phyloP scores from a whole-genome alignment of 2,888 invertebrate species.

The Rhagium mordax region DNA sequence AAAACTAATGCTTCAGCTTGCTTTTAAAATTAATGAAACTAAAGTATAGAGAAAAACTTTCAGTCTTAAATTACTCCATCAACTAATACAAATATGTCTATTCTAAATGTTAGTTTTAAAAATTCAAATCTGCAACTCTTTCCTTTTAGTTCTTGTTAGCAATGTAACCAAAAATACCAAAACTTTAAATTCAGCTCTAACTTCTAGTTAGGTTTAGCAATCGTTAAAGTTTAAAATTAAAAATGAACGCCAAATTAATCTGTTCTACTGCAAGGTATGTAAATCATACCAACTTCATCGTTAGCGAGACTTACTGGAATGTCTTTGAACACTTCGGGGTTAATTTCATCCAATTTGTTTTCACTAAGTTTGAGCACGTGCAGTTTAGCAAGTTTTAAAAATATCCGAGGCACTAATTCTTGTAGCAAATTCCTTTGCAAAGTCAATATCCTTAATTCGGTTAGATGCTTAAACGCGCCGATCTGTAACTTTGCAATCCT shows the following conservation, averaged over 20 bases:
- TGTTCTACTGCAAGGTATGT: background rate
- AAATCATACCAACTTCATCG: background rate
- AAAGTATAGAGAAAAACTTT: no score
- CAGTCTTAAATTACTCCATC: no score
- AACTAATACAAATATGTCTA: no score
- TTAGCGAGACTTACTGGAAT: slow-evolving; percentile 71
- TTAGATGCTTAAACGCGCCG: slow-evolving; percentile 82
- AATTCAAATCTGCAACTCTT: no score
- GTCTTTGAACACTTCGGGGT: slow-evolving; percentile 86
- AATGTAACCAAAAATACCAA: background rate
- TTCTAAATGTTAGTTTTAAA: no score
- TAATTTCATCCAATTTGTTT: slow-evolving; percentile 82
- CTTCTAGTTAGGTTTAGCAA: background rate
- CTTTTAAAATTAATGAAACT: no score
- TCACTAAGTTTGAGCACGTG: slow-evolving; percentile 82
- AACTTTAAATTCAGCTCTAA: background rate
- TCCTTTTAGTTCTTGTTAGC: no score
- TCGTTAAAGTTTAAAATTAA: background rate
- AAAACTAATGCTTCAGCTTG: no score
- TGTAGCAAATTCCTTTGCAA: slow-evolving; percentile 79
- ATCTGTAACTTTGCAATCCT: slow-evolving; percentile 82
- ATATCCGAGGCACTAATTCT: slow-evolving; percentile 80
- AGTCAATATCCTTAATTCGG: slow-evolving; percentile 78
- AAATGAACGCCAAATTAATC: background rate
- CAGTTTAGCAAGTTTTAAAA: slow-evolving; percentile 82